phyloP scores from a whole-genome alignment of 2,797 vertebrate species.

The Lepidocolaptes lacrymiger region DNA sequence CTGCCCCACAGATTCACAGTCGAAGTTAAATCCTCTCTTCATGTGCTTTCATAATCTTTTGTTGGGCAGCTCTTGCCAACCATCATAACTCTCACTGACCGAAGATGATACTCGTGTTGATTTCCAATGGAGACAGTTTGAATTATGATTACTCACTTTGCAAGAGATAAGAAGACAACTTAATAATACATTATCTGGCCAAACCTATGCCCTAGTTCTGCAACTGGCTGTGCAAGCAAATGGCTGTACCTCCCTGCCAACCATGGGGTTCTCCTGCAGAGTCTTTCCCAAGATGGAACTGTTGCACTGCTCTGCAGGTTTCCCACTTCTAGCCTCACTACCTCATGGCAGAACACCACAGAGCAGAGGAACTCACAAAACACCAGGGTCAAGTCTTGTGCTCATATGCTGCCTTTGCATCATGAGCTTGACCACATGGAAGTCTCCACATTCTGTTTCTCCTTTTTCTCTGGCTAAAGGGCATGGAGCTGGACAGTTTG shows the following conservation, averaged over 20 bases:
- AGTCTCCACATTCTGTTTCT: neutral
- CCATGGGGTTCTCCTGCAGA: neutral
- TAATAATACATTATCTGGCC: neutral
- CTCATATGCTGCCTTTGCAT: neutral
- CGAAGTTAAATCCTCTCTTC: neutral
- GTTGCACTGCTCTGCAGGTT: neutral
- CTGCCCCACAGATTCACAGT: neutral
- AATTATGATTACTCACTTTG: neutral
- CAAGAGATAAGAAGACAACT: neutral
- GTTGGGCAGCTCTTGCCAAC: neutral
- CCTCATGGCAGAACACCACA: rapidly evolving
- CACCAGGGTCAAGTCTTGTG: neutral
- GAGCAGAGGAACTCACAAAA: neutral
- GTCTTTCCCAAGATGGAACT: neutral
- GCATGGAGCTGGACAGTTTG: neutral
- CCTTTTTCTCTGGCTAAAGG: neutral
- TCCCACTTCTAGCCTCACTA: neutral
- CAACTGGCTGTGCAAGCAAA: neutral
- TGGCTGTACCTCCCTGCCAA: neutral
- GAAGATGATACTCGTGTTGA: rapidly evolving
- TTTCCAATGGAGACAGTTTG: neutral
- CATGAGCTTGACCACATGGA: neutral
- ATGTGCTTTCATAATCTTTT: neutral
- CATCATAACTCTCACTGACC: neutral
- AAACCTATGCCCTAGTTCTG: neutral